Base-by-base conservation (phyloP, 2,888 invertebrate species). In the Muschampia plurimacula region DNA sequence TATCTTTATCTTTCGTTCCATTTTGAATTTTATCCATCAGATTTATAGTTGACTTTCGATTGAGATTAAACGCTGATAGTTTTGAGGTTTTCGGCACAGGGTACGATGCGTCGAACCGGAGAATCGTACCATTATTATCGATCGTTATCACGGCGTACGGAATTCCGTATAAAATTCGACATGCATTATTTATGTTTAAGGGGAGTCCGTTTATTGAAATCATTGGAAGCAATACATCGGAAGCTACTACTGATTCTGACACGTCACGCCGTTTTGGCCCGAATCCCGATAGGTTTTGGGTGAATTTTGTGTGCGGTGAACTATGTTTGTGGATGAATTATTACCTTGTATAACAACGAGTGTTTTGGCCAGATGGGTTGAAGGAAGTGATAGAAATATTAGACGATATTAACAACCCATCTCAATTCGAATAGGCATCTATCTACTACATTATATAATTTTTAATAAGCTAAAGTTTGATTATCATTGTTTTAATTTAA, bases 141-240 rank as follows among this genome's bases (percentile, higher is more conserved):
- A 89, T 89, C 84, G 81, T 84, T 88, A 88, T 89, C 80, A 77
- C 77, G 65, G 74, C 77, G 80, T 83, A 84, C 83, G 83, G 85
- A 82, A 77, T 75, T 70, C 79, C 79, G 79, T 80, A 81, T 84
- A 84, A 87, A 88, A 91, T 91, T 91, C 88, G 88, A 90, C 90
- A 91, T 91, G 87, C 90, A 92, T 93, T 92, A 93, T 93, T 93
- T 91, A 93, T 92, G 83, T 85, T 81, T 74, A 76, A 80, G 84
- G 91, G 91, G 89, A 83, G 86, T 78, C 80, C 84, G 84, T 87
- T 90, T 91, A 91, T 93, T 91, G 91, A 92, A 91, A 92, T 90
- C 86, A 87, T 89, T 88, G 82, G 72, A 62, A 52, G 52, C 72
- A 55, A 66, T 44, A 60, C 60, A 72, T 46, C 36, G 62, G 41